Base-by-base conservation (phyloP, 2,113 vertebrate genomes). In the Condylura cristata region DNA sequence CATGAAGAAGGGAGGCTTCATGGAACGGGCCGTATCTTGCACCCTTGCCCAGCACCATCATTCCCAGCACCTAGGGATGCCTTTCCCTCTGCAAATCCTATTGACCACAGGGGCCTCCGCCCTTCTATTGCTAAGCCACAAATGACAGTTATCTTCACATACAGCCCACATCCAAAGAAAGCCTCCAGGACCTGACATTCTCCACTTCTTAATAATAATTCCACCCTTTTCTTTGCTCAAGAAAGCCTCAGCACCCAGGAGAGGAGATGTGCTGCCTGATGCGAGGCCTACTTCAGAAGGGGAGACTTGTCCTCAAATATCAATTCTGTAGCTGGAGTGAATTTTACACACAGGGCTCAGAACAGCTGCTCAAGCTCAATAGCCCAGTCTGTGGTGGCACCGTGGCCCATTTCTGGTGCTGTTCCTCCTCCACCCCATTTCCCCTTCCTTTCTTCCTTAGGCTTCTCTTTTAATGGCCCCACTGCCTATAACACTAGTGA, bases 331-430 rank as follows among this genome's bases (percentile, higher is more conserved):
- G 37, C 71, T 8, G 34, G 39, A 24, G 2, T 17, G 26, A 56
- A 51, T 61, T 74, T n/a, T n/a, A n/a, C n/a, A 46, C 1, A 41
- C 51, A 16, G 4, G 10, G 18, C 24, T 26, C 26, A 26, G 37
- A 16, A 91, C 20, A 16, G 39, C 30, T 22, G 48, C 32, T 70
- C 53, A 2, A 1, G 46, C 24, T 41, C 89, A 32, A 4, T 1
- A 48, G 10, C 20, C 41, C 16, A 12, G 3, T 11, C 34, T 61
- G 0, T 1, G 3, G 26, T 16, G 34, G 22, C 37, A 4, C 0
- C 10, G 68, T 13, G 65, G 58, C 78, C 46, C 60, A 61, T 61
- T 12, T 26, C 32, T 13, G 9, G 26, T 7, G 16, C 74, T 86
- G 34, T 18, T 30, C 9, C 60, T 22, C 20, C 5, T 8, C 53